phyloP scores from a whole-genome alignment of 1,140 invertebrate species.

The Drosophila bocki region DNA sequence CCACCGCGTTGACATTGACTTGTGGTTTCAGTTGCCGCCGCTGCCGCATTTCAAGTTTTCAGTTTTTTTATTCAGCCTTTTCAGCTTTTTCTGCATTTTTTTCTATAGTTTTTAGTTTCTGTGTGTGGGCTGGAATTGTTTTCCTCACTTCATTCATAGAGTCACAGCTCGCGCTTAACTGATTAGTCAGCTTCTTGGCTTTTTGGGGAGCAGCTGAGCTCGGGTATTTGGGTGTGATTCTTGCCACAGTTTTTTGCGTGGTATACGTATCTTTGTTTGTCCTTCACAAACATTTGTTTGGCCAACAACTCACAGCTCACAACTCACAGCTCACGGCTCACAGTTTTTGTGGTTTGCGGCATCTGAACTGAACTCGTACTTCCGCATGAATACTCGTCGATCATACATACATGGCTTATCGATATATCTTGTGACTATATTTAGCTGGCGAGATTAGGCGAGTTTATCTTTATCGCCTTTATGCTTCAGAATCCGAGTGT shows the following conservation, averaged over 20 bases:
- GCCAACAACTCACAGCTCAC: constrained; percentile 18
- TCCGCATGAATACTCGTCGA: constrained; percentile 59
- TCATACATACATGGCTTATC: constrained; percentile 52
- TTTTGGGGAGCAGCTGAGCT: constrained; percentile 54
- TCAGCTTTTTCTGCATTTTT: constrained; percentile 28
- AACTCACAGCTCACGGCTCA: constrained; percentile 15
- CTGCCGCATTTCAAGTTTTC: constrained; percentile 61
- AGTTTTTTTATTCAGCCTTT: constrained; percentile 24
- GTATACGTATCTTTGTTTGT: constrained; percentile 61
- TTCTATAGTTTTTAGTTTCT: constrained; percentile 32
- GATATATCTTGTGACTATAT: constrained; percentile 67
- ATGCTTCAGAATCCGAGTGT: constrained; percentile 25
- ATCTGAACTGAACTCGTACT: constrained; percentile 59
- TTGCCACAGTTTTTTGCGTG: constrained; percentile 76
- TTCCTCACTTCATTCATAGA: constrained; percentile 70
- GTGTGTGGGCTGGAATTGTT: constrained; percentile 77
- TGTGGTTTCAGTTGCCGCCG: constrained; percentile 73
- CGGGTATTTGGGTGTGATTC: constrained; percentile 62
- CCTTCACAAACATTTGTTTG: constrained; percentile 64
- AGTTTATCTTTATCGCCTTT: constrained; percentile 56
- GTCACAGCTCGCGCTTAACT: constrained; percentile 45
- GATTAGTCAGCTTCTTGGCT: constrained; percentile 76
- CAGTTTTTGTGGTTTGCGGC: constrained; percentile 52
- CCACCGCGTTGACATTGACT: constrained; percentile 79
- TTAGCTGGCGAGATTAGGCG: constrained; percentile 61